Conservation (phyloP, 1,140 invertebrate genomes). For the Aphis craccivora region DNA sequence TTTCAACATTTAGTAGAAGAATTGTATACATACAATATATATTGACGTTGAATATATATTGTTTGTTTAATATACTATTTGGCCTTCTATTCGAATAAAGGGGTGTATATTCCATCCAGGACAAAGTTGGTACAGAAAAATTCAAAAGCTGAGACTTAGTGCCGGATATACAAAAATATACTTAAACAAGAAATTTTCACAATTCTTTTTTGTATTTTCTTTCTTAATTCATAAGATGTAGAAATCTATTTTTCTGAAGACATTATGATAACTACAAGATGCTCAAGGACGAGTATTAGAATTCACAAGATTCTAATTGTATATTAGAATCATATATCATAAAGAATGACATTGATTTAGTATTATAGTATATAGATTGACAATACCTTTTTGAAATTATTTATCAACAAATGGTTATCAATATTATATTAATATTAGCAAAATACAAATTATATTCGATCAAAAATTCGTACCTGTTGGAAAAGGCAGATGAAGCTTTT, state of each 20-base stretch:
- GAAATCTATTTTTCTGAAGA: no score
- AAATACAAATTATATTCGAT: neutral
- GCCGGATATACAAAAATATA: neutral
- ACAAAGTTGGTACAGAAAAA: neutral
- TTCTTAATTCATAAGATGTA: no score
- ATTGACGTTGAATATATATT: neutral
- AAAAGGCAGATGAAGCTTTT: neutral
- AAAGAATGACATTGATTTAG: no score
- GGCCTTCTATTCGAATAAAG: neutral
- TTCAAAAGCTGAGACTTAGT: neutral
- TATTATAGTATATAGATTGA: no score
- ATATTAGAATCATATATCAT: no score
- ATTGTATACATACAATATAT: neutral
- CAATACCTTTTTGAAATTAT: no score
- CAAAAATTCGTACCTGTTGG: neutral
- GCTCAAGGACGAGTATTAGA: no score
- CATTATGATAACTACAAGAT: no score
- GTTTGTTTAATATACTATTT: neutral
- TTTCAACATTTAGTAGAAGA: neutral
- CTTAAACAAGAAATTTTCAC: no score
- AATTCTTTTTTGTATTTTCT: no score
- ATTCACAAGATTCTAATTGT: no score
- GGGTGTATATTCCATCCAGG: neutral
- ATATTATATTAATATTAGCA: neutral
- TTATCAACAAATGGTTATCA: neutral